These are phyloP conservation scores for Lasioglossum zephyrum DNA, from an alignment of 2,888 invertebrate species.

Conservation along the genomic window DNA sequence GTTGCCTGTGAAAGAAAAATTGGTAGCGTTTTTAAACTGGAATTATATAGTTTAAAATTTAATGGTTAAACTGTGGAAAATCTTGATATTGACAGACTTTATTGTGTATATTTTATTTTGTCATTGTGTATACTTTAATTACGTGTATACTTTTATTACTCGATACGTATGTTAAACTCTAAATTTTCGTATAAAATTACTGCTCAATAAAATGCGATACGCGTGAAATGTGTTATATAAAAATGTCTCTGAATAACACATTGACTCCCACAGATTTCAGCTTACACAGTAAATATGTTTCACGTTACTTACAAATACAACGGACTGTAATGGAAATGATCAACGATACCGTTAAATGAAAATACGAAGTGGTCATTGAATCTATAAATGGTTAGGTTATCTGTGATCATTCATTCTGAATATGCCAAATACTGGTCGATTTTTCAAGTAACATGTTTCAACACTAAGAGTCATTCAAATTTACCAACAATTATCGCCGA, in stretches of 20 bases:
- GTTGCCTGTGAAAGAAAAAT: slow-evolving; percentile 86
- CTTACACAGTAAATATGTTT: background rate
- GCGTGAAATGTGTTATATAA: background rate
- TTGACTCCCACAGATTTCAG: background rate
- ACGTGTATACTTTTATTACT: background rate
- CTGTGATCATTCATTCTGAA: background rate
- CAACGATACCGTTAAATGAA: background rate
- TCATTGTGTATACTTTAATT: background rate
- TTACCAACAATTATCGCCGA: background rate
- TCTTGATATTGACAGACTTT: background rate
- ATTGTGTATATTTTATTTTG: background rate
- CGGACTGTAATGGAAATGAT: background rate
- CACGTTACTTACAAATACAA: background rate
- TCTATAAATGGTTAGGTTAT: background rate
- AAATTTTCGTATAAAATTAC: background rate
- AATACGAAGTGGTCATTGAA: too few species aligned
- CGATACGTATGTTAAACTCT: background rate
- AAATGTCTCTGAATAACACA: background rate
- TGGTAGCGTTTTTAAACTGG: background rate
- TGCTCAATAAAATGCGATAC: background rate
- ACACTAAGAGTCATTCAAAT: background rate
- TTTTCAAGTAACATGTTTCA: background rate
- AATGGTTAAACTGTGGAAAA: background rate
- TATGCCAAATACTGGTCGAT: background rate
- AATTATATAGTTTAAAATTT: background rate